phyloP scores from a whole-genome alignment of 1,140 invertebrate species.

The Drosophila grimshawi region DNA sequence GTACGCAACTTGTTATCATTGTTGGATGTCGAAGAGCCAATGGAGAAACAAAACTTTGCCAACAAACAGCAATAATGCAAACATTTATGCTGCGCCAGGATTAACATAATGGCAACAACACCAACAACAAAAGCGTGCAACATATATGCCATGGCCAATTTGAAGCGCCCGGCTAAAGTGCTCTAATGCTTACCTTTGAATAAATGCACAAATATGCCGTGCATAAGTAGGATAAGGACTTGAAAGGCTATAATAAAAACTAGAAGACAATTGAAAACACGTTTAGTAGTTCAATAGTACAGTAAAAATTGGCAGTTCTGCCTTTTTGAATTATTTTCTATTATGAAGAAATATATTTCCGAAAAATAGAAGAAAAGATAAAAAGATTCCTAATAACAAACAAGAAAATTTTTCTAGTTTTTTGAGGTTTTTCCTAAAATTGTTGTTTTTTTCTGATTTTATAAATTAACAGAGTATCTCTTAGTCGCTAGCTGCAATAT shows the following conservation, averaged over 20 bases:
- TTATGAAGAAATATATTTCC: no score
- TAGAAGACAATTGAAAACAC: no score
- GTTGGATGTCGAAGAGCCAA: slow-evolving; percentile 80
- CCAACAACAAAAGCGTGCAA: slow-evolving; percentile 24
- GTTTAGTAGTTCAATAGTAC: no score
- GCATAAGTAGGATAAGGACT: slow-evolving; percentile 23
- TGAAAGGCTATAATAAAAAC: neutral
- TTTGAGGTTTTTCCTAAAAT: no score
- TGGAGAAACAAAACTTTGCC: slow-evolving; percentile 73
- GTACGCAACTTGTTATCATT: slow-evolving; percentile 78
- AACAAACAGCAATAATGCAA: slow-evolving; percentile 56
- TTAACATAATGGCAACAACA: slow-evolving; percentile 61
- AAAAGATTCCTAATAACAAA: no score
- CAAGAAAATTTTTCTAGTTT: no score
- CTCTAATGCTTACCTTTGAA: slow-evolving; percentile 57
- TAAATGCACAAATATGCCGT: neutral
- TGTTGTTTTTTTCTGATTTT: no score
- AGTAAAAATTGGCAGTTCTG: no score
- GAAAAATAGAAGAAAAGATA: no score
- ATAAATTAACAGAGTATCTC: neutral
- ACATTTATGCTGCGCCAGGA: slow-evolving; percentile 72
- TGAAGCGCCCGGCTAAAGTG: slow-evolving; percentile 33
- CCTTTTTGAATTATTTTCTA: no score
- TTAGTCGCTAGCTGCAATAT: neutral
- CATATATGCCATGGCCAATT: slow-evolving; percentile 50